Evolutionary conservation across 2,113 vertebrate species (phyloP), one percentile per base, ranked within the genome.

Genomic region (Eretmochelys imbricata): DNA sequence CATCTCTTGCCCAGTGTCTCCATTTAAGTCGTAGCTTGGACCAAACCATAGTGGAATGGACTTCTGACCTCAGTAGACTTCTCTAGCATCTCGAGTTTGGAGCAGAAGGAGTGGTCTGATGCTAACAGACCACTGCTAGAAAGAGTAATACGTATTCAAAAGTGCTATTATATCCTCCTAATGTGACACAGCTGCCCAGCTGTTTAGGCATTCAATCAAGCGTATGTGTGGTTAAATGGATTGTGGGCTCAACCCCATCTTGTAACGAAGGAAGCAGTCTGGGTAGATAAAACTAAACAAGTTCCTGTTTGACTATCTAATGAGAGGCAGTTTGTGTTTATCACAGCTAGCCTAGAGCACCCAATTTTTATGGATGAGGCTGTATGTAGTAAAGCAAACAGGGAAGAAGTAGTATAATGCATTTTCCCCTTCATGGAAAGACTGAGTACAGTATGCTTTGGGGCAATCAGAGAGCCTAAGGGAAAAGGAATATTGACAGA

Each of bases 1-100:
- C 14, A 19, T 12, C 51, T 22, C 49, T 80, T 20, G 9, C 19
- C 20, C 31, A 51, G 31, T 54, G 10, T 2, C 3, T 55, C 84
- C 31, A 55, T n/a, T 51, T 75, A 81, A n/a, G 2, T 9, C 24
- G 49, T 10, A 57, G 8, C 4, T 1, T 93, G 50, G 29, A 91
- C 10, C 1, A 83, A 14, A 11, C 1, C 48, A 11, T 16, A 29
- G 7, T 38, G 22, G 80, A 83, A 87, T 4, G 3, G 48, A 38
- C 8, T 72, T 75, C 7, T 31, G 1, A 14, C 1, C 1, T 0
- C 22, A 38, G 12, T 31, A 75, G 22, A 2, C 5, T 84, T 1
- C 24, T 88, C 22, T 76, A 38, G 9, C 62, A 69, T n/a, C 35
- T n/a, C 17, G 14, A 5, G 17, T 69, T n/a, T n/a, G 31, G 35